Evolutionary conservation across 2,888 invertebrate species (phyloP).

Genomic region (Troides oblongomaculatus): DNA sequence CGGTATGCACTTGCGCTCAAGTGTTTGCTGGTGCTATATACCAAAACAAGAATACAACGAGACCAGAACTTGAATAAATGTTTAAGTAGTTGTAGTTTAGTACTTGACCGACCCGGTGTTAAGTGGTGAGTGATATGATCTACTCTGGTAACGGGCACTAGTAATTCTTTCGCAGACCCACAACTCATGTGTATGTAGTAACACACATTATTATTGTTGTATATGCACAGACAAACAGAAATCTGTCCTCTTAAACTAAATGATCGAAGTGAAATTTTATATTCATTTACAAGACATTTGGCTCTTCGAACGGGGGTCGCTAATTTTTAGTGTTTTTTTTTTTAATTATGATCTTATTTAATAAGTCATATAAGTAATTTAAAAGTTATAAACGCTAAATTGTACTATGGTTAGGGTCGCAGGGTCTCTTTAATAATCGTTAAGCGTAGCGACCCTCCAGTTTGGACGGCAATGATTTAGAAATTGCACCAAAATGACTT

Average conservation of each 20-base stretch:
- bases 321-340: background rate
- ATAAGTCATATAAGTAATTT: background rate
- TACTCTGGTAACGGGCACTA: too few species aligned
- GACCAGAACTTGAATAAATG: background rate
- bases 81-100: background rate
- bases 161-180: too few species aligned
- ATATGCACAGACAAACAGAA: background rate
- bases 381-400: background rate
- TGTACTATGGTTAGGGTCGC: background rate
- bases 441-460: background rate
- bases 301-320: background rate
- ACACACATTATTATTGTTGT: too few species aligned
- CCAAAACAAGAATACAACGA: background rate
- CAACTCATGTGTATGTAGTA: too few species aligned
- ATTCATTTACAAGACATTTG: background rate
- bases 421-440: conserved; percentile 4
- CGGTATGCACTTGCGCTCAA: background rate
- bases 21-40: background rate
- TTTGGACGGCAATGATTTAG: background rate
- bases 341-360: background rate
- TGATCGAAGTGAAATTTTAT: background rate
- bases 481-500: background rate
- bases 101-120: background rate
- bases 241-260: background rate
- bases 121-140: too few species aligned